Base-by-base conservation (phyloP, 2,113 vertebrate species). In the Lophura nycthemera region DNA sequence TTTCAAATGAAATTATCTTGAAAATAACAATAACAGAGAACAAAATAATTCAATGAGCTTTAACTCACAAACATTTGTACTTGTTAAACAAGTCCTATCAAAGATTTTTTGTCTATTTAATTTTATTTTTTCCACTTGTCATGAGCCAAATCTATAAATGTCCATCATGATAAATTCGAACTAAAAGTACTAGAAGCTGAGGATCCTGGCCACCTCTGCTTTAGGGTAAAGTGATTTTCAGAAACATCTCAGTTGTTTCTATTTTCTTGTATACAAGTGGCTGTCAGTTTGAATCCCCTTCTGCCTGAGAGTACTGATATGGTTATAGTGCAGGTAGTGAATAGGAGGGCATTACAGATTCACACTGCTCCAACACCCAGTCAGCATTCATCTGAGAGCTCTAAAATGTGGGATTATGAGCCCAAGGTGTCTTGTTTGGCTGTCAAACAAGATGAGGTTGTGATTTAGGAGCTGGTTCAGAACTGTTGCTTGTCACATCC, bases 81-180 rank as follows among this genome's bases (percentile, higher is more conserved):
- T 77, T 56, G 64, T 65, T 47, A 22, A 73, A 64, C 6, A 74
- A 45, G 67, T 7, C 22, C 13, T 42, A 18, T 40, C 8, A 47
- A 12, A 74, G 8, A 3, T 17, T 63, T 84, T 20, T 21, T 47
- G 6, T 63, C 13, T n/a, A 0, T 16, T 59, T 38, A 50, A 15
- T 1, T 57, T 6, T 57, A 5, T 36, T 74, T 70, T 2, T 16
- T 59, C 21, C 1, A 0, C 60, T 71, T 76, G 11, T 77, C 40
- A 13, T 0, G 0, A 74, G 19, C n/a, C 2, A 11, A 27, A 52
- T 32, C 38, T 17, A 0, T 56, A 3, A 4, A 1, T 16, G 8
- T 13, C 42, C 17, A 5, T 74, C 13, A 12, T 7, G 8, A 2
- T 4, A 6, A 8, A 11, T 18, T 66, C 7, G n/a, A 19, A 8